These are phyloP conservation scores for Lithodes maja DNA, from an alignment of 2,888 invertebrate genomes.

Conservation along the genomic window DNA sequence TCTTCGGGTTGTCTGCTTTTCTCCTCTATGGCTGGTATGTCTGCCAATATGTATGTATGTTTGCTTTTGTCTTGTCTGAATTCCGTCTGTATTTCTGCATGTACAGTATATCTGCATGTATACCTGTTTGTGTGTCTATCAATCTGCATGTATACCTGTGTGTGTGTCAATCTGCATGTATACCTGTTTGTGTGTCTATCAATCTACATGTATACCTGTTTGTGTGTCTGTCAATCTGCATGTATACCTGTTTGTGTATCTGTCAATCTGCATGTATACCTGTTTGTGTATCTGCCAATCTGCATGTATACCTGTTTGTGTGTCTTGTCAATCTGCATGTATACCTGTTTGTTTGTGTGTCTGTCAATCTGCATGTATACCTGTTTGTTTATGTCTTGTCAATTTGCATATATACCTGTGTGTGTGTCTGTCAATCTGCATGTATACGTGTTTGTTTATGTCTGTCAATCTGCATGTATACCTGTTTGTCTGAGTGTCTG, in stretches of 20 bases:
- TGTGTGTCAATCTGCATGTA: neutral
- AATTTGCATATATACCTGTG: neutral
- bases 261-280: neutral
- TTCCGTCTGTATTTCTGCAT: neutral
- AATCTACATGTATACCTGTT: neutral
- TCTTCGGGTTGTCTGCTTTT: neutral
- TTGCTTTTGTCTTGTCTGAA: neutral
- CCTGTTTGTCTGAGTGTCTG: neutral
- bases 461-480: neutral
- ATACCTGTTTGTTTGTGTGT: neutral
- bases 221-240: neutral
- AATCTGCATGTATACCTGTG: neutral
- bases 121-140: neutral
- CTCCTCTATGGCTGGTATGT: neutral
- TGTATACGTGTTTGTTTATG: neutral
- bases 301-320: neutral
- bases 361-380: neutral
- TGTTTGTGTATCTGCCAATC: neutral
- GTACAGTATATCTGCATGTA: too few species aligned
- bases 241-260: neutral
- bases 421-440: neutral
- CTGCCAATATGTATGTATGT: neutral
- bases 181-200: slow-evolving; percentile 6
- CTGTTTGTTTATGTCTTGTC: neutral
- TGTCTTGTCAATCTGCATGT: neutral